Conservation (phyloP, 2,113 vertebrate genomes). For the Lepus americanus region DNA sequence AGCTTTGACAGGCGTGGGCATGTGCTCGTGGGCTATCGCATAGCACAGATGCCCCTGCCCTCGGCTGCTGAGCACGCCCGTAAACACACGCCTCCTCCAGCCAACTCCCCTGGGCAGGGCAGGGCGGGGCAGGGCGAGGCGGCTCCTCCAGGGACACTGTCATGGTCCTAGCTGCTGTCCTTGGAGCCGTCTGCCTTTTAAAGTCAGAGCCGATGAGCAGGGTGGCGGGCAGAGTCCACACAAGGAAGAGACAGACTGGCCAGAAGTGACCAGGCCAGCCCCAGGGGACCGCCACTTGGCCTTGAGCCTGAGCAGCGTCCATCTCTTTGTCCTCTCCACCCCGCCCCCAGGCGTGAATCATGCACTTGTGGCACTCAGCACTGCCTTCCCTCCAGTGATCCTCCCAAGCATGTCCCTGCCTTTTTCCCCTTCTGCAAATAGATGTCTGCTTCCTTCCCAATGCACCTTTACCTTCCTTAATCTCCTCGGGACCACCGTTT, state of each 20-base stretch:
- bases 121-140: neutral
- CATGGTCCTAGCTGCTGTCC: neutral
- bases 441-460: neutral
- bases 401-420: neutral
- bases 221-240: neutral
- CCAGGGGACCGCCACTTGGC: neutral
- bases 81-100: neutral
- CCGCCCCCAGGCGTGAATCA: neutral
- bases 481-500: neutral
- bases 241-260: neutral
- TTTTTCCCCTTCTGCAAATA: neutral
- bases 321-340: neutral
- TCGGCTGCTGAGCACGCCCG: neutral
- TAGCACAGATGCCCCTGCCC: conserved; percentile 45
- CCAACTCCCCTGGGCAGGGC: conserved; percentile 11
- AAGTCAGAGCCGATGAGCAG: conserved; percentile 19
- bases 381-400: neutral
- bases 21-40: conserved; percentile 77
- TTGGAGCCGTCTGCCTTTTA: conserved; percentile 50
- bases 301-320: neutral
- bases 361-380: neutral
- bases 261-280: neutral
- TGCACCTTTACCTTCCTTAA: neutral
- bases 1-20: conserved; percentile 88
- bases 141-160: neutral